Evolutionary conservation across 2,113 vertebrate genomes (phyloP).

Genomic region (Dicrurus megarhynchus): DNA sequence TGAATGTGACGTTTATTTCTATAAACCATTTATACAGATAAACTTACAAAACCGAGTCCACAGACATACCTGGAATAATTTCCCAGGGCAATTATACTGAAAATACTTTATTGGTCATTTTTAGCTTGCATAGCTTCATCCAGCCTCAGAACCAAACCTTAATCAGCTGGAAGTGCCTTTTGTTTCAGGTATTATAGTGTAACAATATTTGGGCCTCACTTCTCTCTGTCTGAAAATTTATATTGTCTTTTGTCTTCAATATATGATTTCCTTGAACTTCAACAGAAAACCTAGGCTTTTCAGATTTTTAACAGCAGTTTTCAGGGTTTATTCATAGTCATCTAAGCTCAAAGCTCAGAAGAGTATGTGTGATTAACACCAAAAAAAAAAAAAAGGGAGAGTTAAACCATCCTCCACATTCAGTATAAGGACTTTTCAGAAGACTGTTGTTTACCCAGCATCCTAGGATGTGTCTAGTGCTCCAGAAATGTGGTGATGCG

Average conservation of each 20-base stretch:
- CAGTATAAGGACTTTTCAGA: not conserved
- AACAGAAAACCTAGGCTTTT: not conserved
- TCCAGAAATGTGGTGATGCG: not conserved
- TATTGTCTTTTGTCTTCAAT: not conserved
- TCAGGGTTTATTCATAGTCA: not conserved
- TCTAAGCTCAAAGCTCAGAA: not conserved
- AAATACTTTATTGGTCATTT: not conserved
- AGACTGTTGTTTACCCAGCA: not conserved
- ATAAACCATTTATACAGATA: slow-evolving; percentile 7
- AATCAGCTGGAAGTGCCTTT: not conserved
- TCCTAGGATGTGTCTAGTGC: not conserved
- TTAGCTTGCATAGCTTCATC: not conserved
- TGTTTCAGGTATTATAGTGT: not conserved
- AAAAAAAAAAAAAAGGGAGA: no score
- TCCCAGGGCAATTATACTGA: not conserved
- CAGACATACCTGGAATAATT: not conserved
- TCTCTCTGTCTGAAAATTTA: not conserved
- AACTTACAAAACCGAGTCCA: slow-evolving; percentile 3
- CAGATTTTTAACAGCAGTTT: not conserved
- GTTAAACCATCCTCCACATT: not conserved
- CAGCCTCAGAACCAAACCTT: not conserved
- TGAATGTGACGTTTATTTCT: slow-evolving; percentile 36
- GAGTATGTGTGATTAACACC: not conserved
- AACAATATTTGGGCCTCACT: not conserved
- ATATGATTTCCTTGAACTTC: not conserved